Percentiles rank a stretch among this genome's conserved stretches.
Conservation (phyloP, 2,888 invertebrate genomes). For the Notodonta dromedarius region DNA sequence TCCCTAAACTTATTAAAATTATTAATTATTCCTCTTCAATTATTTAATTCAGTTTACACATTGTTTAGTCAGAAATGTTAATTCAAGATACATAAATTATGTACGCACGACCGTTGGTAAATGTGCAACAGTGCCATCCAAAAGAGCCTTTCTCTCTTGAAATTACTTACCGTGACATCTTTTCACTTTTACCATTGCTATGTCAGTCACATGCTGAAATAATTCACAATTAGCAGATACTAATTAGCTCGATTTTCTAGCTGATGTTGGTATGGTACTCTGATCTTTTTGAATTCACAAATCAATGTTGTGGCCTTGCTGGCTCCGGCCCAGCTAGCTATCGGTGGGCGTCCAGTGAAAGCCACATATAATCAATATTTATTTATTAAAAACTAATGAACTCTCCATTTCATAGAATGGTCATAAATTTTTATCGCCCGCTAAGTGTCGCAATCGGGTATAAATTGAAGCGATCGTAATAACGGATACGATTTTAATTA, state of each 20-base stretch:
- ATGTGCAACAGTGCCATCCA: conserved; percentile 49
- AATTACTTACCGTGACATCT: conserved; percentile 76
- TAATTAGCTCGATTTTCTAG: conserved; percentile 64
- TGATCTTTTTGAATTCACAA: conserved; percentile 39
- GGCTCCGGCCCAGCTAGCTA: conserved; percentile 33
- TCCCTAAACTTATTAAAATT: neutral
- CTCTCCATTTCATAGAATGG: conserved; percentile 58
- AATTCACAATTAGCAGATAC: conserved; percentile 61
- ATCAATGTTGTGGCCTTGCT: conserved; percentile 45
- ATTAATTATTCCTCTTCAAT: neutral
- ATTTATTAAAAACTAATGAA: conserved; percentile 57
- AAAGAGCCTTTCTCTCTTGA: conserved; percentile 73
- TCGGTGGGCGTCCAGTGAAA: conserved; percentile 72
- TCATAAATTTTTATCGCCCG: conserved; percentile 19
- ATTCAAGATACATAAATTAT: conserved; percentile 32
- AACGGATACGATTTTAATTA: conserved; percentile 10
- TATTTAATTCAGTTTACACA: conserved; percentile 1
- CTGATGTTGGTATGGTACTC: conserved; percentile 38
- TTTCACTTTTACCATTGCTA: conserved; percentile 76
- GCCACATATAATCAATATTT: conserved; percentile 52
- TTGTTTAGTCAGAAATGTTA: conserved; percentile 30
- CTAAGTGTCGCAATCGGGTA: conserved; percentile 14
- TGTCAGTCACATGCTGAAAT: conserved; percentile 74
- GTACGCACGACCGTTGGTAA: conserved; percentile 37
- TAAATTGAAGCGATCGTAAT: conserved; percentile 8